Evolutionary conservation across 1,140 invertebrate genomes (phyloP), one percentile per base, ranked within the genome.

Genomic region (Semibalanus balanoides): DNA sequence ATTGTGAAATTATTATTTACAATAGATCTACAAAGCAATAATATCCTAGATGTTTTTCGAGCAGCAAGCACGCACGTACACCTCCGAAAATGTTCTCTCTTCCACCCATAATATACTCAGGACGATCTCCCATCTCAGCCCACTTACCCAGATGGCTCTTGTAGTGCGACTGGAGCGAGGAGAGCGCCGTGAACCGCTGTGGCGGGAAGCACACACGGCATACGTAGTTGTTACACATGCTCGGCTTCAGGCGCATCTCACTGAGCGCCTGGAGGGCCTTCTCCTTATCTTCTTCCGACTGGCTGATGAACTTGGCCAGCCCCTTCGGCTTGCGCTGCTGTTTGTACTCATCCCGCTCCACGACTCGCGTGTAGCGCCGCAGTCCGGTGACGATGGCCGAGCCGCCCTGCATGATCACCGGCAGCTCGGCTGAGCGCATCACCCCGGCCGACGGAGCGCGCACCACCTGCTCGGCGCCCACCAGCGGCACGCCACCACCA

Each of bases 101-200:
- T n/a, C n/a, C n/a, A n/a, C n/a, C n/a, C n/a, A n/a, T n/a, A n/a
- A n/a, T n/a, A n/a, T n/a, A n/a, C n/a, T n/a, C n/a, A n/a, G n/a
- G n/a, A n/a, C n/a, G n/a, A n/a, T n/a, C n/a, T n/a, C n/a, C n/a
- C n/a, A n/a, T n/a, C 40, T 70, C 25, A 31, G 28, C 31, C 30
- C 28, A 51, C 40, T 35, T 75, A 79, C 87, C 88, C 70, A 88
- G 88, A 82, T 90, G 89, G 80, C 88, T 89, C 43, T 88, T 83
- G 80, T 90, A 90, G 81, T 90, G 89, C 51, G 88, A 89, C 74
- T 89, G 86, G 0, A 90, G 83, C 11, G 88, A 89, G 30, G 89
- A 88, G 31, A 86, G 86, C 22, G 89, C 88, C 28, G 89, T 90
- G 79, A 90, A 90, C 75, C 85, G 86, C 76, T 89, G 87, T 30